These are phyloP conservation scores for Protonemura montana DNA, from an alignment of 2,888 invertebrate species.

Conservation along the genomic window DNA sequence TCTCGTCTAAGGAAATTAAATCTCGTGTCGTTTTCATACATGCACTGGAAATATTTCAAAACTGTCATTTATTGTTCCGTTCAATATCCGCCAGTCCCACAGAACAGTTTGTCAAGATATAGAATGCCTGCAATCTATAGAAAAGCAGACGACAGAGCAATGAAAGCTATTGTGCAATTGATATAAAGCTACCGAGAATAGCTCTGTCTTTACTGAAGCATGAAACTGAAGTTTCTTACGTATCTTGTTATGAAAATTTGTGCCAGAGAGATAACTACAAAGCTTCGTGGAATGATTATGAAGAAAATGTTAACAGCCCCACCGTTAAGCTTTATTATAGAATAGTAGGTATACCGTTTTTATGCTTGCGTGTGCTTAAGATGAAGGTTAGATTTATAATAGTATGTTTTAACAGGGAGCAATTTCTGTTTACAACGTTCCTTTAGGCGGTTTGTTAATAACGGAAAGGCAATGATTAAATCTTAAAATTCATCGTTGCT, in stretches of 20 bases:
- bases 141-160: background rate
- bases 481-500: background rate
- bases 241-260: background rate
- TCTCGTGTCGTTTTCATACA: background rate
- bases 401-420: background rate
- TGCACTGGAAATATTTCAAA: background rate
- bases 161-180: background rate
- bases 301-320: background rate
- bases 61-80: background rate
- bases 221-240: background rate
- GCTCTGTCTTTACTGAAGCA: background rate
- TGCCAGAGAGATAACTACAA: background rate
- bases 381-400: background rate
- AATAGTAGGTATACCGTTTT: background rate
- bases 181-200: background rate
- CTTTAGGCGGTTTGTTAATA: background rate
- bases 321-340: background rate
- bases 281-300: too few species aligned
- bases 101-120: background rate
- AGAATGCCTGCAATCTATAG: background rate
- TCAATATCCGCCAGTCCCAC: background rate
- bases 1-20: background rate
- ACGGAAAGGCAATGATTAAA: background rate
- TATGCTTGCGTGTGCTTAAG: too few species aligned
- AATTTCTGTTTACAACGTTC: background rate